Percentiles rank a stretch among this genome's conserved stretches.
These are phyloP conservation scores for Didymodactylos carnosus DNA, from an alignment of 2,888 invertebrate genomes.

Conservation along the genomic window DNA sequence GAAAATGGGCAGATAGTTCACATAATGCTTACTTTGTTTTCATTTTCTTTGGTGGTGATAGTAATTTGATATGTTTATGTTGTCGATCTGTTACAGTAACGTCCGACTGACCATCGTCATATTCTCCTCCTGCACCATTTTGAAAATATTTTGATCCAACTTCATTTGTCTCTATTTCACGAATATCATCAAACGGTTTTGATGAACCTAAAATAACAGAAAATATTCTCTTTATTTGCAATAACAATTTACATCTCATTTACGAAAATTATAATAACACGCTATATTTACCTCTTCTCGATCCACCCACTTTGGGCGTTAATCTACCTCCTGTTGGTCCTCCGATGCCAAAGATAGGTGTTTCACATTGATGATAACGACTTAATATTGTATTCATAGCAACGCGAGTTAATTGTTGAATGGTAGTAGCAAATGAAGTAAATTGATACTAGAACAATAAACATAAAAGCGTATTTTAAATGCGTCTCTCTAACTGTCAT, in stretches of 20 bases:
- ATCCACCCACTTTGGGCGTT: not conserved
- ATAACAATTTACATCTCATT: no score
- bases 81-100: no score
- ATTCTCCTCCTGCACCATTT: not conserved
- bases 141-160: not conserved
- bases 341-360: not conserved
- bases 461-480: no score
- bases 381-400: not conserved
- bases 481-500: conserved; percentile 11
- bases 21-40: not conserved
- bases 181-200: not conserved
- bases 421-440: not conserved
- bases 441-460: not conserved
- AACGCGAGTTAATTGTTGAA: not conserved
- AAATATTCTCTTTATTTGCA: not conserved
- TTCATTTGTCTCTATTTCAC: not conserved
- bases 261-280: no score
- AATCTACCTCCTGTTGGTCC: not conserved
- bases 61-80: not conserved
- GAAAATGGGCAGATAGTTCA: not conserved
- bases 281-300: not conserved
- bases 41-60: not conserved
- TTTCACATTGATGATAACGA: not conserved
- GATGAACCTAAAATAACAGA: not conserved
- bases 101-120: no score